These are phyloP conservation scores for Lasiurus borealis DNA, from an alignment of 2,113 vertebrate genomes.

Conservation along the genomic window DNA sequence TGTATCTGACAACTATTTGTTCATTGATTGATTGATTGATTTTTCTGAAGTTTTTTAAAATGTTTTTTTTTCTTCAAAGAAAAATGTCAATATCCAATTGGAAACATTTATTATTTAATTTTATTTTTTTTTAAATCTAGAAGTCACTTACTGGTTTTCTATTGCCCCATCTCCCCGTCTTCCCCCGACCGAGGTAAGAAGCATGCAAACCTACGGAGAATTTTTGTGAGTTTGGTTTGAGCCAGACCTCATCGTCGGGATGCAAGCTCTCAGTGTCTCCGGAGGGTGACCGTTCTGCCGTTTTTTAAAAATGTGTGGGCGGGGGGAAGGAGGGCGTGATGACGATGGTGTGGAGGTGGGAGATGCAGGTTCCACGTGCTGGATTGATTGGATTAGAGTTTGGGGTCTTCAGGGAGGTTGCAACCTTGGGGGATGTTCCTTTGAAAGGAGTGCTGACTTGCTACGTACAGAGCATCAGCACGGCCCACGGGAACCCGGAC, in stretches of 20 bases:
- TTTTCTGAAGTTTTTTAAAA: slow-evolving; percentile 73
- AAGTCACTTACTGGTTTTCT: slow-evolving; percentile 77
- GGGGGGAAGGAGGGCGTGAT: not conserved
- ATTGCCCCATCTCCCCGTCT: slow-evolving; percentile 73
- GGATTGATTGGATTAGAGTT: not conserved
- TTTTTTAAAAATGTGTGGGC: no score
- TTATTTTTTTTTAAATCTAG: slow-evolving; percentile 87
- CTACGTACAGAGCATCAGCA: no score
- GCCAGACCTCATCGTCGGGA: not conserved
- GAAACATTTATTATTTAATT: slow-evolving; percentile 86
- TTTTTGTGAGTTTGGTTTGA: not conserved
- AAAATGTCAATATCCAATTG: slow-evolving; percentile 86
- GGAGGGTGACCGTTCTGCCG: not conserved
- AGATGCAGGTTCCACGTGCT: no score
- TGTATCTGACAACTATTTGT: not conserved
- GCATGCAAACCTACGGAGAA: not conserved
- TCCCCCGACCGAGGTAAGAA: slow-evolving; percentile 27
- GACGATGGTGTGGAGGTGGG: not conserved
- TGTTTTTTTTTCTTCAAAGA: slow-evolving; percentile 86
- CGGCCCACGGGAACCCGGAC: no score
- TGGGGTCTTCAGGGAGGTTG: not conserved
- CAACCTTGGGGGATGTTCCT: not conserved
- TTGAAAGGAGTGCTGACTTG: not conserved
- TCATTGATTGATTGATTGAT: not conserved
- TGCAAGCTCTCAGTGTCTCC: not conserved